Base-by-base conservation (phyloP, 1,140 invertebrate genomes). In the Dendrolimus punctatus region DNA sequence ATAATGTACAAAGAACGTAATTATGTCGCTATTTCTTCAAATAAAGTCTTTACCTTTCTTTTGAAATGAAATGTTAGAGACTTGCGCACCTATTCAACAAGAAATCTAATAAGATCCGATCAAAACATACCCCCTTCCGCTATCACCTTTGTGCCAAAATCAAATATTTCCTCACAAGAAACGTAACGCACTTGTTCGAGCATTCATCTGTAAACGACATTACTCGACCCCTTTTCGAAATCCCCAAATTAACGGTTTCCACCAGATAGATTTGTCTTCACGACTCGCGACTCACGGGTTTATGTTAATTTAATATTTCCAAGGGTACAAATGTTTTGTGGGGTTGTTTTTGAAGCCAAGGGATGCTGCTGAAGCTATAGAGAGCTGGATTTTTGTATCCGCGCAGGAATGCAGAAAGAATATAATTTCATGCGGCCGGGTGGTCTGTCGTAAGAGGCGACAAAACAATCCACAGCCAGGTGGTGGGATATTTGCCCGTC, bases 301-400 rank as follows among this genome's bases (percentile, higher is more conserved):
- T 80, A 73, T 74, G 76, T 71, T 80, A 80, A 80, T 77, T 76
- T 76, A 77, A 80, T 80, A 80, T 76, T 66, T 57, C 38, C 55
- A 43, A 51, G 66, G 64, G 61, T 62, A 46, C 37, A 39, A 40
- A 7, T 40, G 38, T 40, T 39, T 40, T 50, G 40, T 9, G 49
- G 39, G 39, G 37, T 49, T 43, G 48, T 9, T 53, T 49, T 54
- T 66, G 57, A 57, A 49, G 57, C 58, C 57, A 45, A 41, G 44
- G 23, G 40, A 39, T 40, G 46, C 10, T 0, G 44, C 23, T 43
- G 46, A 55, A 48, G 46, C 36, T 37, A 46, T 23, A 46, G 6
- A 10, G 8, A 36, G 44, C 45, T 46, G n/a, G n/a, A n/a, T n/a
- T n/a, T n/a, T n/a, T n/a, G n/a, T n/a, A n/a, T n/a, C n/a, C n/a